Evolutionary conservation across 1,140 invertebrate species (phyloP).

Genomic region (Psix sp.): DNA sequence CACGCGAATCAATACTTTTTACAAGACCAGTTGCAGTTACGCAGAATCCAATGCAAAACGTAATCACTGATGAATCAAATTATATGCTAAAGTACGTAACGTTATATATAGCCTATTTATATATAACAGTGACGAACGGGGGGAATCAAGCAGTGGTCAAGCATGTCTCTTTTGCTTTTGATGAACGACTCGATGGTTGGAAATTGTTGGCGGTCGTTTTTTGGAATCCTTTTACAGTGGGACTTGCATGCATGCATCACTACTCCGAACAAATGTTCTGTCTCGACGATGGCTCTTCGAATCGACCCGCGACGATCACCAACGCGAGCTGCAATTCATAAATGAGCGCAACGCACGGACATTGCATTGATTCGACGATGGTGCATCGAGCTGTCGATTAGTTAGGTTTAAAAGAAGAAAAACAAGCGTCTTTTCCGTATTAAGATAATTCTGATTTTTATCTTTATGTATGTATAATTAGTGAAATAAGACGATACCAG

Average conservation of each 20-base stretch:
- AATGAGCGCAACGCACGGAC: background rate
- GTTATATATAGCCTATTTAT: too few species aligned
- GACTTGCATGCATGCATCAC: conserved; percentile 43
- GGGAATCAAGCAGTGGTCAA: conserved; percentile 25
- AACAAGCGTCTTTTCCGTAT: conserved; percentile 44
- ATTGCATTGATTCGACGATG: conserved; percentile 49
- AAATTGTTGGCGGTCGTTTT: conserved; percentile 46
- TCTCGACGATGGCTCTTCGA: conserved; percentile 22
- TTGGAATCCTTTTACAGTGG: conserved; percentile 58
- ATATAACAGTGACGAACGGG: conserved; percentile 19
- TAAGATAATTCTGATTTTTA: conserved; percentile 62
- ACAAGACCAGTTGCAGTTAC: conserved; percentile 23
- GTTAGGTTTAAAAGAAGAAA: conserved; percentile 33
- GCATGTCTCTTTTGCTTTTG: conserved; percentile 34
- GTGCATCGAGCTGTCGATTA: conserved; percentile 44
- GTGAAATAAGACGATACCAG: conserved; percentile 66
- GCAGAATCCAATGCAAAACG: conserved; percentile 4
- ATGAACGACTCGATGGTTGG: conserved; percentile 39
- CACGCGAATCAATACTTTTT: conserved; percentile 61
- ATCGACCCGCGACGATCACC: conserved; percentile 7
- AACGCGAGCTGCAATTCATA: background rate
- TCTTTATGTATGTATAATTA: conserved; percentile 63
- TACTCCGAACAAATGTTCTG: conserved; percentile 22
- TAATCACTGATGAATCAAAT: conserved; percentile 33
- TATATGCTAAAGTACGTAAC: too few species aligned